These are phyloP conservation scores for Platycnemis pennipes DNA, from an alignment of 2,888 invertebrate genomes.

Conservation along the genomic window DNA sequence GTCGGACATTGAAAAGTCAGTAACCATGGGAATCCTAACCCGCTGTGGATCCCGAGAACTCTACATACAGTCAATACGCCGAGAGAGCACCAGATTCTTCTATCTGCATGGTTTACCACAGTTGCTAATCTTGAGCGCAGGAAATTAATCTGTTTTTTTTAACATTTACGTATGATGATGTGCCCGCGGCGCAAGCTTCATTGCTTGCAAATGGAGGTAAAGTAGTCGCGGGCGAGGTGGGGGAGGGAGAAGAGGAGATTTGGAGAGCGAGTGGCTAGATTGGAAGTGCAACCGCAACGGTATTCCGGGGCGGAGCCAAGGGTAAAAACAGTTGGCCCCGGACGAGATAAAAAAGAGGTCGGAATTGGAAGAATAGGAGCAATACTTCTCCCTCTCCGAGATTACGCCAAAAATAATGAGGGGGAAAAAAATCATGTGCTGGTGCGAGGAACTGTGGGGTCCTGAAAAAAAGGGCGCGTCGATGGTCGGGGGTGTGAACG, in stretches of 20 bases:
- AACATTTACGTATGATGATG: not conserved
- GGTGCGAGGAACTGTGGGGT: not conserved
- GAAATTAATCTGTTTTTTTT: not conserved
- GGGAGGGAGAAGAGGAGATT: not conserved
- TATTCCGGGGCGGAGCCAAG: not conserved
- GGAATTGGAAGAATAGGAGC: conserved; percentile 33
- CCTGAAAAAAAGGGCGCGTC: not conserved
- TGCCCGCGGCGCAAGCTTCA: not conserved
- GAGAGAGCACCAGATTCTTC: too few relatives aligned
- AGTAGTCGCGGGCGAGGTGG: not conserved
- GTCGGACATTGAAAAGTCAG: too few relatives aligned
- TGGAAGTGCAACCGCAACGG: conserved; percentile 12
- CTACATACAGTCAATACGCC: too few relatives aligned
- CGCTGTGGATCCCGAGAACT: too few relatives aligned
- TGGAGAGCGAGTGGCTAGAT: not conserved
- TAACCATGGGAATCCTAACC: too few relatives aligned
- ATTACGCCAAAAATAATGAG: conserved; percentile 53
- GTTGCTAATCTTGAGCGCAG: too few relatives aligned
- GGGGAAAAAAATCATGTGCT: conserved; percentile 20
- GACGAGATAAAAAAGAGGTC: conserved; percentile 10
- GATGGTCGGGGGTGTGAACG: not conserved
- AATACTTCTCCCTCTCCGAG: conserved; percentile 39
- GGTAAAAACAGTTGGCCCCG: not conserved
- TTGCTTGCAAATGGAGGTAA: not conserved
- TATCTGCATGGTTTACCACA: too few relatives aligned